Conservation (phyloP, 2,888 invertebrate genomes). For the Caradrina clavipalpis region DNA sequence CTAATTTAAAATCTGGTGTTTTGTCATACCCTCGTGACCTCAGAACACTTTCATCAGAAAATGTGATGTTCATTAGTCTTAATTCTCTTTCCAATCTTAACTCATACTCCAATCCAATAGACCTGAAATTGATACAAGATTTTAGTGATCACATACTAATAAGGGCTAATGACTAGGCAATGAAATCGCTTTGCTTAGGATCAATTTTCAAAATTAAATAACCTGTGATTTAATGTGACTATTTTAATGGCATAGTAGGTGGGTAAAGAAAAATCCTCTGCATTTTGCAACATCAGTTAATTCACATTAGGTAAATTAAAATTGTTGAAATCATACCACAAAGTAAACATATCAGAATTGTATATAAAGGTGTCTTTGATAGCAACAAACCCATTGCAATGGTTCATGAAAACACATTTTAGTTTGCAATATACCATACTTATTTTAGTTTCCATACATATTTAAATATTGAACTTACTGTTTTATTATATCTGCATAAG, state of each 20-base stretch:
- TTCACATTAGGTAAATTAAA: too few species aligned
- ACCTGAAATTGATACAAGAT: conserved; percentile 85
- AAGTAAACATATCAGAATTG: too few species aligned
- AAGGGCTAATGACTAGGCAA: too few species aligned
- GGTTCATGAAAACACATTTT: neutral
- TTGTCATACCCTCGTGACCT: conserved; percentile 97
- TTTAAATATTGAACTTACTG: conserved; percentile 89
- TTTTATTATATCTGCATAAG: conserved; percentile 94
- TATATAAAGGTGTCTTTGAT: too few species aligned
- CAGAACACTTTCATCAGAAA: conserved; percentile 94
- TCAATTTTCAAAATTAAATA: too few species aligned
- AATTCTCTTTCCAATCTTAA: conserved; percentile 93
- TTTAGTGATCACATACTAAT: neutral
- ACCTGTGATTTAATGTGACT: too few species aligned
- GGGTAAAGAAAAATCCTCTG: too few species aligned
- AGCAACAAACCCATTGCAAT: neutral
- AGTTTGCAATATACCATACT: too few species aligned
- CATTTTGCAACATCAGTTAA: too few species aligned
- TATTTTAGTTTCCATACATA: neutral
- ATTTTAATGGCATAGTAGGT: too few species aligned
- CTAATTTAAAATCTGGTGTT: conserved; percentile 98
- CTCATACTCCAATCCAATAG: conserved; percentile 97
- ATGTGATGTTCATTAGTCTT: conserved; percentile 84
- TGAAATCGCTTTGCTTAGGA: too few species aligned
- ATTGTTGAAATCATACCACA: too few species aligned